Conservation (phyloP, 2,797 vertebrate species). For the Stomatorhinus walkeri region DNA sequence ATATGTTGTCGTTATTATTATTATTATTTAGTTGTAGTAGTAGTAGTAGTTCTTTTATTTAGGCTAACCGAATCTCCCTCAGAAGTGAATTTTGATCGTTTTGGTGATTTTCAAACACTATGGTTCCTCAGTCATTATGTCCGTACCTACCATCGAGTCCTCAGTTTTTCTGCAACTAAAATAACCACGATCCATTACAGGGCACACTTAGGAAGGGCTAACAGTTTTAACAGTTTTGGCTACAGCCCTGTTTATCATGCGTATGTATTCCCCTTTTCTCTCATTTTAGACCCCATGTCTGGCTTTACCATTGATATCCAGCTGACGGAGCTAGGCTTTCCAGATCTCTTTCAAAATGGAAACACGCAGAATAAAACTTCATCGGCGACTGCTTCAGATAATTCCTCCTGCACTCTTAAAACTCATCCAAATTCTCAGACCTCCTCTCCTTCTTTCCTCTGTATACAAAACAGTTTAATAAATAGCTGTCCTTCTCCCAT, state of each 20-base stretch:
- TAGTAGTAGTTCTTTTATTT: not conserved
- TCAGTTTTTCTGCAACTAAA: not conserved
- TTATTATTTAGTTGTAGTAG: not conserved
- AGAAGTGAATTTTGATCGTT: not conserved
- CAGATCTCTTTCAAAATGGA: slow-evolving; percentile 38
- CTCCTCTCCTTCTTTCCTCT: slow-evolving; percentile 10
- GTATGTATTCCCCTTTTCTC: not conserved
- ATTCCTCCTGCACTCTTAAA: not conserved
- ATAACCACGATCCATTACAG: not conserved
- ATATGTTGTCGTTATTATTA: not conserved
- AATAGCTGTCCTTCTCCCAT: not conserved
- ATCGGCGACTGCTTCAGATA: slow-evolving; percentile 17
- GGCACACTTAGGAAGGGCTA: not conserved
- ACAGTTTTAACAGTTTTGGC: not conserved
- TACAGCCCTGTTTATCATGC: not conserved
- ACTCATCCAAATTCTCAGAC: slow-evolving; percentile 12
- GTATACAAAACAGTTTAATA: not conserved
- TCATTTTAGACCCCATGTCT: slow-evolving; percentile 47
- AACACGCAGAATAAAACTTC: slow-evolving; percentile 12
- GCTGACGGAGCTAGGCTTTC: slow-evolving; percentile 62
- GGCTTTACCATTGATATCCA: slow-evolving; percentile 67
- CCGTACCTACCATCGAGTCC: not conserved
- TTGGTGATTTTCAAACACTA: not conserved
- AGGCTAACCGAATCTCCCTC: not conserved
- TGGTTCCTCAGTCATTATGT: not conserved